A percentile compares a stretch with the other conserved stretches of the same genome.
phyloP scores from a whole-genome alignment of 2,888 invertebrate genomes.

The Plebejus melissa region DNA sequence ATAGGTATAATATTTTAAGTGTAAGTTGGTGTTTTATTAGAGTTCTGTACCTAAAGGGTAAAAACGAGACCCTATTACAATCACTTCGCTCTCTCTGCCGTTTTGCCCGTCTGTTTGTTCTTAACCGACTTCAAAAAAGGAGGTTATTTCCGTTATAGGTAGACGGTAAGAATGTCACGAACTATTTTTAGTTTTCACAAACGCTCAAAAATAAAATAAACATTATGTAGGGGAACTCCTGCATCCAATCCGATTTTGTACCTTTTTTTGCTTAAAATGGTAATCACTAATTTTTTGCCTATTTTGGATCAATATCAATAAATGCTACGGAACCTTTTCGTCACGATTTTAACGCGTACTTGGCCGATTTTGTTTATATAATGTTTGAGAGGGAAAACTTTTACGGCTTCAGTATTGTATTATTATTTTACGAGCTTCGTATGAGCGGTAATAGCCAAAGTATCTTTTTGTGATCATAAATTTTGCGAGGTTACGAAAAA shows the following conservation, averaged over 20 bases:
- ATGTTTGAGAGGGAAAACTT: constrained; percentile 34
- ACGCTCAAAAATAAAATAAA: too few relatives aligned
- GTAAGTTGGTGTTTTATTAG: neutral
- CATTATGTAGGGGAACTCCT: too few relatives aligned
- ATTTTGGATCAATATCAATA: neutral
- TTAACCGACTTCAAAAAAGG: too few relatives aligned
- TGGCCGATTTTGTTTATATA: constrained; percentile 35
- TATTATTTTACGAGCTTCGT: constrained; percentile 15
- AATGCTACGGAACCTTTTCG: neutral
- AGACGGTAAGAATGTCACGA: too few relatives aligned
- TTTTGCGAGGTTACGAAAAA: neutral
- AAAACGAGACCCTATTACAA: neutral
- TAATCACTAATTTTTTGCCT: too few relatives aligned
- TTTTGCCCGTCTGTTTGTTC: too few relatives aligned
- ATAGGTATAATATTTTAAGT: neutral
- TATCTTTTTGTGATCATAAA: constrained; percentile 18
- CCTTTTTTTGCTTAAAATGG: too few relatives aligned
- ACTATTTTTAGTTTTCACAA: too few relatives aligned
- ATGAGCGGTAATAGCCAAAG: neutral
- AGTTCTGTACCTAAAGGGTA: neutral
- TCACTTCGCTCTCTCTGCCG: too few relatives aligned
- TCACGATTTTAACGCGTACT: neutral
- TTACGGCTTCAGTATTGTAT: constrained; percentile 26
- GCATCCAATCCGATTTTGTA: too few relatives aligned
- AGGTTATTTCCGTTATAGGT: too few relatives aligned